phyloP scores from a whole-genome alignment of 2,888 invertebrate genomes.

The Troides aeacus region DNA sequence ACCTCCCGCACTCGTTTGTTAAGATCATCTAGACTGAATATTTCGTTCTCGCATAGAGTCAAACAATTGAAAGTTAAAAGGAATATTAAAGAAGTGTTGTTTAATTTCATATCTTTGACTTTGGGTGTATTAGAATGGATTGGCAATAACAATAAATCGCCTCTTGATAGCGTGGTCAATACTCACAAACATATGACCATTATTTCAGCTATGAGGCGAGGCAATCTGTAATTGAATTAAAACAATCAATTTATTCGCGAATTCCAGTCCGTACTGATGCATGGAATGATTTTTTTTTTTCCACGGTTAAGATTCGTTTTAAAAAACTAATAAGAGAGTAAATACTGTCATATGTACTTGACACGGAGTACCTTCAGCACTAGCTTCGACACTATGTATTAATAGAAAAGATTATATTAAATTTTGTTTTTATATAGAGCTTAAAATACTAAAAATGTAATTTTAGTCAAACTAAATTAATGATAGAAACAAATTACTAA shows the following conservation, averaged over 20 bases:
- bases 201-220: neutral
- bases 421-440: too few species aligned
- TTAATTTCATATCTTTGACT: constrained; percentile 12
- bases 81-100: constrained; percentile 8
- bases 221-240: constrained; percentile 17
- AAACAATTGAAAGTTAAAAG: constrained; percentile 10
- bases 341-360: too few species aligned
- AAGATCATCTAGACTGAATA: constrained; percentile 25
- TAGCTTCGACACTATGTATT: too few species aligned
- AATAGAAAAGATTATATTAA: too few species aligned
- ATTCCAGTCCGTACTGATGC: neutral
- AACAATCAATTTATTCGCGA: neutral
- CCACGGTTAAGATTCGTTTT: neutral
- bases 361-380: too few species aligned
- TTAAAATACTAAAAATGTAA: too few species aligned
- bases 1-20: constrained; percentile 15
- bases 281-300: neutral
- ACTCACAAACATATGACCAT: neutral
- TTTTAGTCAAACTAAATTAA: too few species aligned
- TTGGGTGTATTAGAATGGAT: neutral
- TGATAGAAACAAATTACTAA: neutral
- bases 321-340: neutral
- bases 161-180: neutral
- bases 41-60: constrained; percentile 13
- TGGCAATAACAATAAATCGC: neutral